phyloP scores from a whole-genome alignment of 2,888 invertebrate species.

The Melieria picta region DNA sequence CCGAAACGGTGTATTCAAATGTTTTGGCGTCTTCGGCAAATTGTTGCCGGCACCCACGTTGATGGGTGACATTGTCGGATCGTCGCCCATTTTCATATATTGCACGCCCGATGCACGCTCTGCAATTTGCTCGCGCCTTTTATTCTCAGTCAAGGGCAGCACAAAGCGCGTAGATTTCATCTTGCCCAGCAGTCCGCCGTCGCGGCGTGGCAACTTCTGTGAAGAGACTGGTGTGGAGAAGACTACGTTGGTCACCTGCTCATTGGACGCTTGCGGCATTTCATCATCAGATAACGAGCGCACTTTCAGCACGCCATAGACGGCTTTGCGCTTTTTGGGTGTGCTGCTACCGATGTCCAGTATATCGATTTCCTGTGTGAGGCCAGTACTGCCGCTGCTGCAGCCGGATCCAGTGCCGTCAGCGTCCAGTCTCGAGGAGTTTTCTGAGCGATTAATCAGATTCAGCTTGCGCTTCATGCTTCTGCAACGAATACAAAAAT shows the following conservation, averaged over 20 bases:
- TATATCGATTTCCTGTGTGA: slow-evolving; percentile 77
- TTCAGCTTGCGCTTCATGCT: slow-evolving; percentile 73
- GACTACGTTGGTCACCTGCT: slow-evolving; percentile 72
- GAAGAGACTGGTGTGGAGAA: slow-evolving; percentile 83
- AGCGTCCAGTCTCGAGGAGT: slow-evolving; percentile 60
- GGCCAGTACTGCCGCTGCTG: slow-evolving; percentile 73
- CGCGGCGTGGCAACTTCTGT: slow-evolving; percentile 70
- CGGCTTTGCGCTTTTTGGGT: slow-evolving; percentile 74
- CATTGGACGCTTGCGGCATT: slow-evolving; percentile 70
- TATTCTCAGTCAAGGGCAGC: slow-evolving; percentile 67
- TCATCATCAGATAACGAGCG: slow-evolving; percentile 74
- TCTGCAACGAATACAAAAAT: slow-evolving; percentile 59
- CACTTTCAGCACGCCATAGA: slow-evolving; percentile 72
- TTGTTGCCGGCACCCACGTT: slow-evolving; percentile 65
- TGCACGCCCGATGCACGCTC: slow-evolving; percentile 53
- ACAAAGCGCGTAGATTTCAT: slow-evolving; percentile 66
- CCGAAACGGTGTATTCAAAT: slow-evolving; percentile 76
- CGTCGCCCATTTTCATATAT: slow-evolving; percentile 61
- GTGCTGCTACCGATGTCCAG: slow-evolving; percentile 76
- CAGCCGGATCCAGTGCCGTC: slow-evolving; percentile 66
- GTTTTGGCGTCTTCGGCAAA: slow-evolving; percentile 69
- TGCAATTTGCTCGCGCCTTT: slow-evolving; percentile 66
- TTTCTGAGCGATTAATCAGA: slow-evolving; percentile 63
- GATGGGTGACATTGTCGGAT: slow-evolving; percentile 69
- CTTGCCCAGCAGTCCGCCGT: slow-evolving; percentile 66